phyloP scores from a whole-genome alignment of 2,888 invertebrate genomes.

The Plusia festucae region DNA sequence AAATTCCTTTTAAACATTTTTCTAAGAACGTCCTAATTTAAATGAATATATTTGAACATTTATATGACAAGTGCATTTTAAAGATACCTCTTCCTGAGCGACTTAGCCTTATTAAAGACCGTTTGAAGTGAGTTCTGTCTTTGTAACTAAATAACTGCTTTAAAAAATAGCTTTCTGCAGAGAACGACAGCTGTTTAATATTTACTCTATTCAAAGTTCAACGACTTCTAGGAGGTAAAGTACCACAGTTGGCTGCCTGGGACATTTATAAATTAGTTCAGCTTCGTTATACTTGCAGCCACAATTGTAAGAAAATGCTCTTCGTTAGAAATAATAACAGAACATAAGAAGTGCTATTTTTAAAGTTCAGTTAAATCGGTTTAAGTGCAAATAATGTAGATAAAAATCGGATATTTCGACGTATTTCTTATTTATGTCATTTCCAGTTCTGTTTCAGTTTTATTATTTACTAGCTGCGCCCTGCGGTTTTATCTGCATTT shows the following conservation, averaged over 20 bases:
- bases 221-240: not conserved
- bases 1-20: no score
- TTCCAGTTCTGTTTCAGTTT: no score
- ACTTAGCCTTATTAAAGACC: not conserved
- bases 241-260: not conserved
- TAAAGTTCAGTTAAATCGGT: not conserved
- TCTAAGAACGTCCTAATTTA: no score
- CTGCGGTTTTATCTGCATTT: no score
- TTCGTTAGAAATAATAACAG: slow-evolving; percentile 1
- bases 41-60: no score
- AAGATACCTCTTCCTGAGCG: not conserved
- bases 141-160: not conserved
- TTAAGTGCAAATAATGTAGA: not conserved
- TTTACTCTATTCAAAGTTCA: slow-evolving; percentile 13
- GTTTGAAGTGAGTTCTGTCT: not conserved
- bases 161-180: not conserved
- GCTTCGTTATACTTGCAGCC: slow-evolving; percentile 3
- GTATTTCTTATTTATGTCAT: no score
- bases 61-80: not conserved
- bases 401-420: no score
- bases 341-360: no score
- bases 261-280: slow-evolving; percentile 3
- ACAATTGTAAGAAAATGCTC: not conserved
- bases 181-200: slow-evolving; percentile 8
- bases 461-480: no score